These are phyloP conservation scores for Odocoileus virginianus DNA, from an alignment of 2,113 vertebrate genomes.

Conservation along the genomic window DNA sequence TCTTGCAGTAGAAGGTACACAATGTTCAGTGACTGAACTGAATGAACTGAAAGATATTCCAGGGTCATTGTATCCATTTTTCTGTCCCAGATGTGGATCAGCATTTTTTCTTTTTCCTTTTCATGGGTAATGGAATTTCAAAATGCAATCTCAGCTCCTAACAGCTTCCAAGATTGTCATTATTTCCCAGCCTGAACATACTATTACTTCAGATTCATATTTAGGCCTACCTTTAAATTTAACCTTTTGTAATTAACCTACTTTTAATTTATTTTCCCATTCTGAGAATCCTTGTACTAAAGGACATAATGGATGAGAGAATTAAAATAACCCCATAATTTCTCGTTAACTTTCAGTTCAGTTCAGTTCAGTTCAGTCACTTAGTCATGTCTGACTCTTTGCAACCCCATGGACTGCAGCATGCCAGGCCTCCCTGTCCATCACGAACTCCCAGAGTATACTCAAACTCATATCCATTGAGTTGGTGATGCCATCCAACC, in stretches of 20 bases:
- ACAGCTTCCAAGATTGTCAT: neutral
- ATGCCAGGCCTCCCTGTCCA: neutral
- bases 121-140: neutral
- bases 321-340: neutral
- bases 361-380: neutral
- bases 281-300: neutral
- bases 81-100: neutral
- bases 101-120: neutral
- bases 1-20: neutral
- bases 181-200: neutral
- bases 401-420: neutral
- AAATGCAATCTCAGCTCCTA: neutral
- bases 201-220: neutral
- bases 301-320: neutral
- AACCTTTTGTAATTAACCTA: neutral
- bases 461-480: neutral
- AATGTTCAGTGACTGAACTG: neutral
- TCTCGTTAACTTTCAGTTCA: neutral
- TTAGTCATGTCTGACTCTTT: neutral
- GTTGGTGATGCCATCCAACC: neutral
- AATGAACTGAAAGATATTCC: neutral
- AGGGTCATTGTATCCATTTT: neutral
- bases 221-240: neutral
- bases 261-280: neutral
- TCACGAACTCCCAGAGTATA: rapidly evolving